Evolutionary conservation across 2,113 vertebrate genomes (phyloP).

Genomic region (Hyla sarda): DNA sequence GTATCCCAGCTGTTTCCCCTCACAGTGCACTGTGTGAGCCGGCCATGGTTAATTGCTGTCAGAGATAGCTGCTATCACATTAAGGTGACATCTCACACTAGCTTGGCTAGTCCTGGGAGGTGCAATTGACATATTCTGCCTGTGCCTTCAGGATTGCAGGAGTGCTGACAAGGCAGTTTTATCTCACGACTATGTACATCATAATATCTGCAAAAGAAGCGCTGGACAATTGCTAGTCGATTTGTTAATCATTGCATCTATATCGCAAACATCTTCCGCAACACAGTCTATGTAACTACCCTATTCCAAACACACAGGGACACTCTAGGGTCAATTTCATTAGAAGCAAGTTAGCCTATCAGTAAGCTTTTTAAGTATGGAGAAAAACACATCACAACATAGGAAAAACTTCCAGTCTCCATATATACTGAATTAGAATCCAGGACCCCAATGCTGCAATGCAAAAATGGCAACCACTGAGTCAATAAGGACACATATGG

Average conservation of each 20-base stretch:
- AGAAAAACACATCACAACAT: not conserved
- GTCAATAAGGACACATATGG: no score
- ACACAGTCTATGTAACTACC: not conserved
- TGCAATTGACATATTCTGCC: slow-evolving; percentile 49
- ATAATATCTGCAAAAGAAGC: slow-evolving; percentile 8
- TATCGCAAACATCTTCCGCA: not conserved
- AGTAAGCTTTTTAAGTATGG: not conserved
- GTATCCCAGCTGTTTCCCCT: slow-evolving; percentile 54
- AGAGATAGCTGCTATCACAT: slow-evolving; percentile 55
- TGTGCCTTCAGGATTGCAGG: slow-evolving; percentile 25
- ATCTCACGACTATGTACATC: slow-evolving; percentile 18
- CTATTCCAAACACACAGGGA: not conserved
- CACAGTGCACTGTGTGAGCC: slow-evolving; percentile 42
- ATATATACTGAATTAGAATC: no score
- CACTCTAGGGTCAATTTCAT: not conserved
- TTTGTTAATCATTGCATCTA: not conserved
- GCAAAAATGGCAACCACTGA: no score
- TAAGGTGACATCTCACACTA: slow-evolving; percentile 53
- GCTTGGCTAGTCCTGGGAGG: slow-evolving; percentile 4
- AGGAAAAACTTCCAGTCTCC: no score
- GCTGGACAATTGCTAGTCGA: not conserved
- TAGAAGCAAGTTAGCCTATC: not conserved
- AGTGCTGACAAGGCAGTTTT: not conserved
- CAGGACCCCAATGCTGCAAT: no score
- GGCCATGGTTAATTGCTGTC: slow-evolving; percentile 55